These are phyloP conservation scores for Sitophilus oryzae DNA, from an alignment of 1,140 invertebrate species.

Conservation along the genomic window DNA sequence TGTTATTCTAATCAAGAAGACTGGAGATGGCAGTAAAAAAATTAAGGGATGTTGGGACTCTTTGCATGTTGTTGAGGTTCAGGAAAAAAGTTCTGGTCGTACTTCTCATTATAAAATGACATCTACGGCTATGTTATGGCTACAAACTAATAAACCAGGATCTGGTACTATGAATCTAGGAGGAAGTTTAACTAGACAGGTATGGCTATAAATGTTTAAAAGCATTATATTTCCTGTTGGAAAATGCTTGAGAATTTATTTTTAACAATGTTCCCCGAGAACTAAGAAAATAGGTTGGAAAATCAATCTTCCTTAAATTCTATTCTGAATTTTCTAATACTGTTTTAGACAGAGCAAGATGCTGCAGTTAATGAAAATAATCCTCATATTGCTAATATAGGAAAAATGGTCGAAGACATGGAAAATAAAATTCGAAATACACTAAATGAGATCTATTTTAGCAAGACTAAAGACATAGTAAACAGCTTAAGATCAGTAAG, in stretches of 20 bases:
- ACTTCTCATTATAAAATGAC: slow-evolving; percentile 98
- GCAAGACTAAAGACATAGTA: slow-evolving; percentile 98
- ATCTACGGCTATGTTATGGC: slow-evolving; percentile 98
- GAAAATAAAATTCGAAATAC: slow-evolving; percentile 99
- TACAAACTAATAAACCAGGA: slow-evolving; percentile 93
- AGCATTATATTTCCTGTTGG: no score
- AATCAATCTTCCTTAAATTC: no score
- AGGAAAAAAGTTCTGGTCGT: slow-evolving; percentile 89
- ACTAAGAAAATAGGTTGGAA: no score
- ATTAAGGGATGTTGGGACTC: slow-evolving; percentile 99
- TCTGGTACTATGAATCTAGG: slow-evolving; percentile 98
- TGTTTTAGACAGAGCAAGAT: slow-evolving; percentile 80
- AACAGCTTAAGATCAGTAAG: slow-evolving; percentile 83
- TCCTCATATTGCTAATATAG: slow-evolving; percentile 98
- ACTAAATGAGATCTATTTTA: slow-evolving; percentile 98
- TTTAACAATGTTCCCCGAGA: no score
- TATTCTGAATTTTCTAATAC: neutral
- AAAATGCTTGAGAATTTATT: no score
- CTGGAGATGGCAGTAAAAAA: slow-evolving; percentile 91
- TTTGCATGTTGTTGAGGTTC: slow-evolving; percentile 98
- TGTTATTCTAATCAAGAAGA: slow-evolving; percentile 98
- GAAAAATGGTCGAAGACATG: slow-evolving; percentile 95
- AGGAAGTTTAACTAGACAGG: slow-evolving; percentile 94
- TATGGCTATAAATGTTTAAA: no score
- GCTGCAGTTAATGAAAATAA: slow-evolving; percentile 81